Evolutionary conservation across 2,113 vertebrate genomes (phyloP), one percentile per base, ranked within the genome.

Genomic region (Hemichromis elongatus): DNA sequence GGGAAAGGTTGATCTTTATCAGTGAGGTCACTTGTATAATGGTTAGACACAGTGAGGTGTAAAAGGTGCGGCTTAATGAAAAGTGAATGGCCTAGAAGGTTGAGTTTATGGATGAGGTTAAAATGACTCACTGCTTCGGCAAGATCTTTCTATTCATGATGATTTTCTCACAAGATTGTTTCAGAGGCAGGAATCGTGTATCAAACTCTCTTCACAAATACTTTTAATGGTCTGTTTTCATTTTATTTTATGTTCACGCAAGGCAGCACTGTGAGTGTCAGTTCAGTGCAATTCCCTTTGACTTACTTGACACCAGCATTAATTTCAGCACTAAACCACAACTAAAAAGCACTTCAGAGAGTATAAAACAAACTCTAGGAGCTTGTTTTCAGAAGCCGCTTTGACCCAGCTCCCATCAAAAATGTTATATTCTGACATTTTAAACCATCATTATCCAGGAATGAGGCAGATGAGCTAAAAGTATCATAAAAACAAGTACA

Each of bases 61-160:
- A 85, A 89, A 89, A 81, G 88, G 63, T 90, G 83, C 86, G 66
- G 84, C 84, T 84, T 88, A 86, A 93, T 93, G 82, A 92, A 91
- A 93, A 89, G 82, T 6, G 28, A 89, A 88, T 73, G 85, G 57
- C 83, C 83, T 35, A 68, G 90, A 82, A 92, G 83, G 86, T 79
- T 86, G 77, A 80, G 90, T 87, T 91, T 90, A 87, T 92, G 84
- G 87, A 82, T 81, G 85, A 87, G 87, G 89, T 91, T 91, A 85
- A 86, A 93, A 82, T 86, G 63, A 86, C 47, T 79, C 21, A 56
- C 8, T 81, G 33, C 26, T 28, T 77, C 2, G 11, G 14, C 14
- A 33, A 42, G 77, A 21, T 53, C 75, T 80, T 79, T 68, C 14
- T 18, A 19, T 24, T 42, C 53, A 2, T 42, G 88, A 86, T 56